phyloP scores from a whole-genome alignment of 2,113 vertebrate genomes.

The Cottus gobio region DNA sequence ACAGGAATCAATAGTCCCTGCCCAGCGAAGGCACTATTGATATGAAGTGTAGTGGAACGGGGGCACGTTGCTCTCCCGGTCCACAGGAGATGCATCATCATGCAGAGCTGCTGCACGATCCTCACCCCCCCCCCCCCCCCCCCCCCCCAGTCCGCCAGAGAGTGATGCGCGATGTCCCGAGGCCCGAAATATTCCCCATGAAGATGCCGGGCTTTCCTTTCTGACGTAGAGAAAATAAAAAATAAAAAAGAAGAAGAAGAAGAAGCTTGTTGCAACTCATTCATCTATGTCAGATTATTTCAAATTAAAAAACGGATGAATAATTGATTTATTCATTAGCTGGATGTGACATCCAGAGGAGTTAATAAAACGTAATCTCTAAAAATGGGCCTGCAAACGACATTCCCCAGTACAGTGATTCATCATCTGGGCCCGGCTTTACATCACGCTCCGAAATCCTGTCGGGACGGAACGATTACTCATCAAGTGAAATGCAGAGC shows the following conservation, averaged over 20 bases:
- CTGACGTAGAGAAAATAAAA: neutral
- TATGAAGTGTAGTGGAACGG: neutral
- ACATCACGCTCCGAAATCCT: constrained; percentile 44
- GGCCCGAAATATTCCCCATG: constrained; percentile 2
- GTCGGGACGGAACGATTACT: constrained; percentile 26
- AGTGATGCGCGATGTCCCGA: neutral
- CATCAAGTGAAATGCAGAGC: constrained; percentile 39
- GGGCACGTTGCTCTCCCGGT: neutral
- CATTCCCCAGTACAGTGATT: constrained; percentile 60
- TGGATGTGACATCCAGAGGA: constrained; percentile 66
- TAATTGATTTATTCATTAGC: constrained; percentile 83
- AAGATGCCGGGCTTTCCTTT: constrained; percentile 49
- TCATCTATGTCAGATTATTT: constrained; percentile 56
- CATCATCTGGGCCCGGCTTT: constrained; percentile 59
- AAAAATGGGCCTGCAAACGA: constrained; percentile 76
- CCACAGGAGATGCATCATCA: neutral
- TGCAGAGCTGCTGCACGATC: neutral
- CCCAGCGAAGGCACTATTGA: constrained; percentile 2
- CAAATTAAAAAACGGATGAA: constrained; percentile 70
- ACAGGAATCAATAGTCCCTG: constrained; percentile 31
- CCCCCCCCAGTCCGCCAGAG: no score
- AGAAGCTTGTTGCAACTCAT: constrained; percentile 36
- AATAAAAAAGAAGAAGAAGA: neutral
- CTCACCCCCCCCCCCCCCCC: no score
- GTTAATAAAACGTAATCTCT: constrained; percentile 77